Conservation (phyloP, 2,888 invertebrate genomes). For the Tachina lurida region DNA sequence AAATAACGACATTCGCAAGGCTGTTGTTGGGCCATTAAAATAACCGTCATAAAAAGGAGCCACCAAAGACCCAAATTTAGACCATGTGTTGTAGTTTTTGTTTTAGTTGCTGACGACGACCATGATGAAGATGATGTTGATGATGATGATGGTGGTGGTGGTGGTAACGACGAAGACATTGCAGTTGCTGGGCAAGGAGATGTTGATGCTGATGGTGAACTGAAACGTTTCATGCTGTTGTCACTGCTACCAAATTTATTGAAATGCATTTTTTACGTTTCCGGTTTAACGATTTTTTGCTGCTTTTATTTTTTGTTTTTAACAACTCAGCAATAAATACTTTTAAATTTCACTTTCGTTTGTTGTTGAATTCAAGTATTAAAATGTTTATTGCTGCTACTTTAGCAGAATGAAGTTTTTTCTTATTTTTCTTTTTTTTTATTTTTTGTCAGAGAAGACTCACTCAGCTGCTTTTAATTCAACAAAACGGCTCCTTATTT, state of each 20-base stretch:
- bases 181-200: not conserved
- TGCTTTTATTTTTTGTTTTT: constrained; percentile 41
- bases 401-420: constrained; percentile 26
- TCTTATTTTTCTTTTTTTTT: not conserved
- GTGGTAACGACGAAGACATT: constrained; percentile 10
- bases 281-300: constrained; percentile 65
- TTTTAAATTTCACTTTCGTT: constrained; percentile 67
- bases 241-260: constrained; percentile 62
- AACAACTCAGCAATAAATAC: constrained; percentile 33
- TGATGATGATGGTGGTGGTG: constrained; percentile 26
- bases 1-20: constrained; percentile 83
- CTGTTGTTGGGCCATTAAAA: constrained; percentile 77
- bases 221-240: constrained; percentile 66
- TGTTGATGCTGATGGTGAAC: constrained; percentile 44
- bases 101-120: constrained; percentile 20
- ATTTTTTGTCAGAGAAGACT: constrained; percentile 20
- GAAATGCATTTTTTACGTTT: constrained; percentile 72
- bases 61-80: constrained; percentile 74
- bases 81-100: constrained; percentile 67
- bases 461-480: constrained; percentile 37
- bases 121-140: constrained; percentile 14
- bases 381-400: constrained; percentile 24
- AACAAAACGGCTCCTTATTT: constrained; percentile 49
- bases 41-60: constrained; percentile 76
- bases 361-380: constrained; percentile 45